Base-by-base conservation (phyloP, 2,888 invertebrate genomes). In the Eupithecia tripunctaria region DNA sequence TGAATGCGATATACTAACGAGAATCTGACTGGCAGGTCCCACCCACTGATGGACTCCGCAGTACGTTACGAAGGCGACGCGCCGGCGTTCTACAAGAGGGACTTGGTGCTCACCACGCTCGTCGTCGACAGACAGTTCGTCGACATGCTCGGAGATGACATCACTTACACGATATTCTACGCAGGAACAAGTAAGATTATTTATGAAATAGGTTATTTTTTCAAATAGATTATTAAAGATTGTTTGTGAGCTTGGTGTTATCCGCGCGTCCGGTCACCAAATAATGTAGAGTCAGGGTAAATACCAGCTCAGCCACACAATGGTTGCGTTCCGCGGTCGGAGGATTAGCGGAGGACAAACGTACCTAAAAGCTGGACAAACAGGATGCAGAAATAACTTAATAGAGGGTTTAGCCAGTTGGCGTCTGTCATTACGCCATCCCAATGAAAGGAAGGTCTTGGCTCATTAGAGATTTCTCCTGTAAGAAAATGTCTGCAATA, bases 31-130 rank as follows among this genome's bases (percentile, higher is more conserved):
- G 5, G n/a, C 68, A 95, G 95, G 83, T 96, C 96, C 15, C 97
- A 97, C 86, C 96, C 97, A 0, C 88, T 97, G 72, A 96, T 97
- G 96, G 96, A 97, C 83, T 95, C 95, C 15, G 96, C 96, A 0
- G 96, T 97, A 12, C 93, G 95, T 0, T 96, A 96, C 78, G 95
- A 96, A 76, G 95, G 95, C 62, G 95, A 95, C 73, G 91, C 95
- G 25, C 96, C 96, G 0, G 95, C 96, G 0, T 96, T 96, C 84
- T 96, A 95, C 89, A 95, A 95, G 80, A 88, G 96, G 41, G 96
- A 96, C 84, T 87, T 96, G 73, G 95, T 95, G 18, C 95, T 96
- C 67, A 95, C 96, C 1, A 95, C 95, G 25, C 86, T 96, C 36
- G 96, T 95, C 25, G 96, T 96, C 6, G 96, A 96, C 86, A 89